Base-by-base conservation (phyloP, 2,888 invertebrate genomes). In the Pollenia angustigena region DNA sequence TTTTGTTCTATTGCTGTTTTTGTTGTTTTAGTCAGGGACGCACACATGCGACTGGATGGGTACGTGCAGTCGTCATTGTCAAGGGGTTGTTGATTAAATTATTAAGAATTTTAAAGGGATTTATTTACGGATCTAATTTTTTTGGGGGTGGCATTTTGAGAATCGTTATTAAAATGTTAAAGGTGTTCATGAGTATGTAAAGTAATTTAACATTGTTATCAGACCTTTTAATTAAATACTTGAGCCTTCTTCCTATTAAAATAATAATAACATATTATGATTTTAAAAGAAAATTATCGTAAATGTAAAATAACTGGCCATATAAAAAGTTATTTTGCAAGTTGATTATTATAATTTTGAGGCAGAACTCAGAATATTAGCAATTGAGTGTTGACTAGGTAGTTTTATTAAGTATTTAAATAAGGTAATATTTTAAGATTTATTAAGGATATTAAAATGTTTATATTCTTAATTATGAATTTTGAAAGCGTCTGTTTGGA, bases 71-170 rank as follows among this genome's bases (percentile, higher is more conserved):
- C 42, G 18, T 72, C 40, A 64, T 46, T 52, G 42, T 44, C 16
- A 69, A 85, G 50, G 79, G 82, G 68, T 86, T 74, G 79, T 75
- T 86, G 79, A 86, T 79, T 86, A 79, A 82, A 82, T 86, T 69
- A 82, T 86, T 86, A 86, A 75, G 85, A 86, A 52, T 79, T 86
- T 68, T 69, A 69, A 68, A 68, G 14, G 79, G 62, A 79, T 86
- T 86, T 80, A 86, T 74, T 69, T 69, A 82, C 79, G 75, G 52
- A 74, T 79, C 69, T 75, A 54, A 79, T 58, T 16, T 54, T 60
- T 44, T 46, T 80, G 44, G 76, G 50, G 74, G 32, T 64, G 60
- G 42, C 32, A 79, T 44, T 72, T 71, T 54, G 2, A 62, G 81
- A 79, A 62, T 48, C 78, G 7, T 56, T 69, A 74, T 72, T 76